Conservation (phyloP, 1,140 invertebrate genomes). For the Drosophila ogumai region DNA sequence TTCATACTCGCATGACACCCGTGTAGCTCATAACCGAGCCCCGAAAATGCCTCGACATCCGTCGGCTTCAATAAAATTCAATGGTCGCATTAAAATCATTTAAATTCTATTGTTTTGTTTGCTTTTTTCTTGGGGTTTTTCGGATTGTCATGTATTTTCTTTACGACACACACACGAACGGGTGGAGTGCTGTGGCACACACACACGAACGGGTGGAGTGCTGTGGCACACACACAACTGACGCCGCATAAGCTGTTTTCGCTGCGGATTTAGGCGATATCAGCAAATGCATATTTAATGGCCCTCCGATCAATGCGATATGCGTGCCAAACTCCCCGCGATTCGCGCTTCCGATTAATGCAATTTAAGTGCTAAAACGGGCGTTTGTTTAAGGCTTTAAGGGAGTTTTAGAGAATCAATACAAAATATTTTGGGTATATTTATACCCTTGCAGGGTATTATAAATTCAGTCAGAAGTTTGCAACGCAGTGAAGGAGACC, state of each 20-base stretch:
- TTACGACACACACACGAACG: conserved; percentile 32
- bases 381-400: conserved; percentile 1
- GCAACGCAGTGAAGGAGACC: no score
- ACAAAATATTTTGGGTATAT: no score
- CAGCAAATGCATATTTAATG: conserved; percentile 82
- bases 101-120: conserved; percentile 82
- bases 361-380: conserved; percentile 11
- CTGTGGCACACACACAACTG: conserved; percentile 18
- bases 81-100: conserved; percentile 82
- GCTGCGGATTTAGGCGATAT: conserved; percentile 76
- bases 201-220: background rate
- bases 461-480: no score
- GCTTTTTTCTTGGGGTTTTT: conserved; percentile 47
- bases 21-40: conserved; percentile 59
- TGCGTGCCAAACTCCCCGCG: conserved; percentile 4
- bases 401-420: background rate
- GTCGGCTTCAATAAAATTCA: conserved; percentile 77
- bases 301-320: conserved; percentile 73
- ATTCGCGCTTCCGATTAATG: conserved; percentile 47
- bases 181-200: no score
- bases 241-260: conserved; percentile 79
- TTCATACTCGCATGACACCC: conserved; percentile 64
- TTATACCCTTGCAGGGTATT: no score
- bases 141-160: conserved; percentile 65
- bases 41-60: conserved; percentile 52